Evolutionary conservation across 2,113 vertebrate species (phyloP).

Genomic region (Pholis gunnellus): DNA sequence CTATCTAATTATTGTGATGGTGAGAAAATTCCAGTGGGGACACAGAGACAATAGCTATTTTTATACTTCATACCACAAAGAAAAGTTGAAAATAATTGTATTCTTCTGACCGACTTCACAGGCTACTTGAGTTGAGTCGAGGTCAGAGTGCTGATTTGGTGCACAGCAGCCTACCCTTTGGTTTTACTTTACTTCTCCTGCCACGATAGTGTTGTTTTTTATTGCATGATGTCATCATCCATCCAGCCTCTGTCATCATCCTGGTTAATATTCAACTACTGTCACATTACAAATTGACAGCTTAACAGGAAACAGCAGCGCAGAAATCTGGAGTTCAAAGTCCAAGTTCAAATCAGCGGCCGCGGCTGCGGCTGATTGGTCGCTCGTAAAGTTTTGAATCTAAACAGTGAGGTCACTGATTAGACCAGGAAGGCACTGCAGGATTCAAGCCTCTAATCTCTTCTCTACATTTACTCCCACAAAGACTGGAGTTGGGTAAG

Average conservation of each 20-base stretch:
- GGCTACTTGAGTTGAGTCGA: neutral
- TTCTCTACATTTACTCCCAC: neutral
- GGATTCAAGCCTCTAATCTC: neutral
- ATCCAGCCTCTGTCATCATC: conserved; percentile 6
- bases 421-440: neutral
- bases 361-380: conserved; percentile 31
- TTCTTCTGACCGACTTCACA: neutral
- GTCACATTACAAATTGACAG: neutral
- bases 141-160: neutral
- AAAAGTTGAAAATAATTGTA: neutral
- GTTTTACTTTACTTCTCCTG: neutral
- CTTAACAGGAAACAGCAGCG: conserved; percentile 20
- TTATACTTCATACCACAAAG: neutral
- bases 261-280: conserved; percentile 64
- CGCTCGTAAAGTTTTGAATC: conserved; percentile 30
- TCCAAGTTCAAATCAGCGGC: conserved; percentile 42
- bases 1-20: neutral
- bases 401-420: conserved; percentile 41
- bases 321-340: conserved; percentile 6
- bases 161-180: neutral
- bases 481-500: conserved; percentile 37
- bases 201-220: neutral
- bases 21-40: neutral
- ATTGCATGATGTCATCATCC: conserved; percentile 46
- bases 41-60: neutral